These are phyloP conservation scores for Phyto melanocephala DNA, from an alignment of 2,888 invertebrate species.

Conservation along the genomic window DNA sequence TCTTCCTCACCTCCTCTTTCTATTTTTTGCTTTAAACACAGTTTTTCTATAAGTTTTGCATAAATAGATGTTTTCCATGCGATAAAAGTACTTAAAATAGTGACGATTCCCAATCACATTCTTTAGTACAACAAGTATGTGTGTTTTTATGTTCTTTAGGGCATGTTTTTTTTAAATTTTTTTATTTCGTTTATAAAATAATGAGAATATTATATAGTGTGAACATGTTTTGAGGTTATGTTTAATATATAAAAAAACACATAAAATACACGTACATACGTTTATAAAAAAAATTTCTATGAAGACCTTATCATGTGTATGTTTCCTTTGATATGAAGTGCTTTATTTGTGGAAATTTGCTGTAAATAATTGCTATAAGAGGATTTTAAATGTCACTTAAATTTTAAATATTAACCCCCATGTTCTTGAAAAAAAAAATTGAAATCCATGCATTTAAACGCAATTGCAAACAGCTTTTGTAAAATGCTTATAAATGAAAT, in stretches of 20 bases:
- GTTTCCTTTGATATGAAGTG: neutral
- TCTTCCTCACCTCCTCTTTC: neutral
- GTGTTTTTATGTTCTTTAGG: neutral
- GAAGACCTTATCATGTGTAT: conserved; percentile 5
- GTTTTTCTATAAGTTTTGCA: neutral
- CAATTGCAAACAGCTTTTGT: too few species aligned
- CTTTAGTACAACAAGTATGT: neutral
- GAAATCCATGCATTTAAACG: too few species aligned
- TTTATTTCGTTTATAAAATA: neutral
- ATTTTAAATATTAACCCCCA: too few species aligned
- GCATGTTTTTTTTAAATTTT: conserved; percentile 14
- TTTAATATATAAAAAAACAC: neutral
- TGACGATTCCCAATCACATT: conserved; percentile 15
- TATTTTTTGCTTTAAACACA: too few species aligned
- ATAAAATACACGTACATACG: neutral
- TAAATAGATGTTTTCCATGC: conserved; percentile 27
- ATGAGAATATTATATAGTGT: conserved; percentile 51
- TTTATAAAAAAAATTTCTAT: neutral
- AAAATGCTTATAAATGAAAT: too few species aligned
- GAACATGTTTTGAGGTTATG: conserved; percentile 55
- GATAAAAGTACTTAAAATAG: conserved; percentile 49
- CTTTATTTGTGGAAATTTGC: neutral
- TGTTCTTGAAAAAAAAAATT: too few species aligned
- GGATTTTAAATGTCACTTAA: too few species aligned
- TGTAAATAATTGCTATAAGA: neutral